A percentile compares a stretch with the other conserved stretches of the same genome.
These are phyloP conservation scores for Solen grandis DNA, from an alignment of 1,140 invertebrate species.

Conservation along the genomic window DNA sequence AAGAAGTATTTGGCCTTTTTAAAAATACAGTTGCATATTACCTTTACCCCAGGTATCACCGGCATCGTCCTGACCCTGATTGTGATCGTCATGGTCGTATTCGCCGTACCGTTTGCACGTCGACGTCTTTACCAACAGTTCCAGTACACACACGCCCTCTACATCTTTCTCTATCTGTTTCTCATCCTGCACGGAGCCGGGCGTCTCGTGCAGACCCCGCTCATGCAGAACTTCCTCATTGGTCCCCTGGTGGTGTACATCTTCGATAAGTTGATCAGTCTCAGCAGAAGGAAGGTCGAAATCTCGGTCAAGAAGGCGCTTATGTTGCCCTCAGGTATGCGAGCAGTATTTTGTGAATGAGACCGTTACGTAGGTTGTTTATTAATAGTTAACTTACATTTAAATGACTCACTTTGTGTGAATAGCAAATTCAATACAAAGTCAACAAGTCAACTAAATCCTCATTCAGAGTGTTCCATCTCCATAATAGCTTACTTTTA, in stretches of 20 bases:
- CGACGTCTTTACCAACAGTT: constrained; percentile 88
- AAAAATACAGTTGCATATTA: no score
- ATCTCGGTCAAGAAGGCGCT: constrained; percentile 97
- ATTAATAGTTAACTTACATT: no score
- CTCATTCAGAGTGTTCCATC: neutral
- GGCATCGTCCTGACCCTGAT: constrained; percentile 95
- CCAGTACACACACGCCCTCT: constrained; percentile 96
- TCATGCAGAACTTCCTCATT: constrained; percentile 97
- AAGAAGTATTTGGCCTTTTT: no score
- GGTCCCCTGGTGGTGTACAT: constrained; percentile 94
- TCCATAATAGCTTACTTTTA: no score
- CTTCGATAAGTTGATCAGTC: constrained; percentile 94
- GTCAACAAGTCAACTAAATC: neutral
- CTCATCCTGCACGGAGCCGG: constrained; percentile 92
- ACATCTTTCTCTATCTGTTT: constrained; percentile 93
- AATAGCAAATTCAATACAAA: neutral
- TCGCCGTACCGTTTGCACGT: constrained; percentile 95
- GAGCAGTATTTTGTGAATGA: no score
- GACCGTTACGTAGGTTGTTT: no score
- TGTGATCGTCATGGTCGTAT: constrained; percentile 97
- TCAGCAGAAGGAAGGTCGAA: constrained; percentile 85
- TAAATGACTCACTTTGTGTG: neutral
- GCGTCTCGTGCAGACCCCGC: constrained; percentile 87
- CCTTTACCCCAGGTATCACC: constrained; percentile 88
- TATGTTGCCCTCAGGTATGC: constrained; percentile 91